phyloP scores from a whole-genome alignment of 1,140 invertebrate genomes.

The Acromyrmex charruanus region DNA sequence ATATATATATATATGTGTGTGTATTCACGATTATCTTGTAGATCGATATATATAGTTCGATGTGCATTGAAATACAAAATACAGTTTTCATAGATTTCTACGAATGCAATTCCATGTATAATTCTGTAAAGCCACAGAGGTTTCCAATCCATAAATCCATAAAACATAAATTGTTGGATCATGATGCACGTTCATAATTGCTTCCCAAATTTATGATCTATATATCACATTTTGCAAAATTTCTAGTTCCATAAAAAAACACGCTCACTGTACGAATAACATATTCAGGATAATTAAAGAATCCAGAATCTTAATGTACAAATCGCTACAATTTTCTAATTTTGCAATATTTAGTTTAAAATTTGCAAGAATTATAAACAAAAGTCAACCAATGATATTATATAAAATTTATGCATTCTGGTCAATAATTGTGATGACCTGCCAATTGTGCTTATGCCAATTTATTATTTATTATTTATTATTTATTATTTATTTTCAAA shows the following conservation, averaged over 20 bases:
- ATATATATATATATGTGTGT: too few relatives aligned
- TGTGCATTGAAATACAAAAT: neutral
- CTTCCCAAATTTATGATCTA: constrained; percentile 21
- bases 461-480: constrained; percentile 3
- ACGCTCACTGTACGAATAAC: neutral
- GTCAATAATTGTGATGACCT: neutral
- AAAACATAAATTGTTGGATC: constrained; percentile 13
- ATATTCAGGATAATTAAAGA: neutral
- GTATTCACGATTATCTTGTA: neutral
- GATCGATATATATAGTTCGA: neutral
- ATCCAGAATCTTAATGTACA: neutral
- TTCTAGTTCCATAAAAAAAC: neutral
- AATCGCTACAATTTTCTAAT: too few relatives aligned
- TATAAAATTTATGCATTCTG: too few relatives aligned
- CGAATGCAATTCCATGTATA: neutral
- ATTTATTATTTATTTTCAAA: neutral
- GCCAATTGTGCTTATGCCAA: neutral
- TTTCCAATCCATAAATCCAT: constrained; percentile 39
- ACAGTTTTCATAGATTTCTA: neutral
- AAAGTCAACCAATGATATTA: too few relatives aligned
- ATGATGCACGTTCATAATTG: constrained; percentile 26
- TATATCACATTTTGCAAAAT: neutral
- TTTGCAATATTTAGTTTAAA: neutral
- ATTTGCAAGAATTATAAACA: neutral
- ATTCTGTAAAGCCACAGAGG: neutral